Evolutionary conservation across 2,888 invertebrate genomes (phyloP).

Genomic region (Megalurothrips usitatus): DNA sequence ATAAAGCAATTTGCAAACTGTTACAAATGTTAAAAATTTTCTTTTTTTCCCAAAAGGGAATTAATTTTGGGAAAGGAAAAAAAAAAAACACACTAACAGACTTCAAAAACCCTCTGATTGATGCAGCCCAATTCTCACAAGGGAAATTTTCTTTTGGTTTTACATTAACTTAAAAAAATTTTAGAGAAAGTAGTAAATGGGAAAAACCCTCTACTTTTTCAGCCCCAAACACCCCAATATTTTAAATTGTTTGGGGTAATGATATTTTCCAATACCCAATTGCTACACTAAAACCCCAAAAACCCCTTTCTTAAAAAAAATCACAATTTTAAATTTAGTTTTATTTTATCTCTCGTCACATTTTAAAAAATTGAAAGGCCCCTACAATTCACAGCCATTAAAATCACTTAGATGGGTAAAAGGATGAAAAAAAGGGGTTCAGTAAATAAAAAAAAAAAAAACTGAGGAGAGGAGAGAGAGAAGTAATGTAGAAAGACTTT

Average conservation of each 20-base stretch:
- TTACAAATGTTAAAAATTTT: neutral
- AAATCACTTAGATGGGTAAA: neutral
- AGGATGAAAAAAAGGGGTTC: neutral
- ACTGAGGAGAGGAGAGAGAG: too few species aligned
- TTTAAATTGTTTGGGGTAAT: neutral
- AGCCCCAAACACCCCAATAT: neutral
- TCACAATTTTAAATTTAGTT: neutral
- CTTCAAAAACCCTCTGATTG: neutral
- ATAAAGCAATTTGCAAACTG: neutral
- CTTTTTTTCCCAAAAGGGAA: neutral
- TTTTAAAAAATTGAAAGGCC: neutral
- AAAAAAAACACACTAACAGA: neutral
- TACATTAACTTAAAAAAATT: too few species aligned
- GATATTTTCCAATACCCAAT: neutral
- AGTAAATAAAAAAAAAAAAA: neutral
- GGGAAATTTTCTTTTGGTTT: too few species aligned
- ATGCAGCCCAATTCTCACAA: neutral
- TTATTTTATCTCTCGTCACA: neutral
- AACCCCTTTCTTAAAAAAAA: neutral
- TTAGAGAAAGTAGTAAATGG: too few species aligned
- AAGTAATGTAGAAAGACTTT: too few species aligned
- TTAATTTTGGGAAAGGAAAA: neutral
- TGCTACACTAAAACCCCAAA: neutral
- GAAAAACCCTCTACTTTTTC: too few species aligned
- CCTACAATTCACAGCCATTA: conserved; percentile 1